These are phyloP conservation scores for Perizoma flavofasciatum DNA, from an alignment of 2,888 invertebrate genomes.

Conservation along the genomic window DNA sequence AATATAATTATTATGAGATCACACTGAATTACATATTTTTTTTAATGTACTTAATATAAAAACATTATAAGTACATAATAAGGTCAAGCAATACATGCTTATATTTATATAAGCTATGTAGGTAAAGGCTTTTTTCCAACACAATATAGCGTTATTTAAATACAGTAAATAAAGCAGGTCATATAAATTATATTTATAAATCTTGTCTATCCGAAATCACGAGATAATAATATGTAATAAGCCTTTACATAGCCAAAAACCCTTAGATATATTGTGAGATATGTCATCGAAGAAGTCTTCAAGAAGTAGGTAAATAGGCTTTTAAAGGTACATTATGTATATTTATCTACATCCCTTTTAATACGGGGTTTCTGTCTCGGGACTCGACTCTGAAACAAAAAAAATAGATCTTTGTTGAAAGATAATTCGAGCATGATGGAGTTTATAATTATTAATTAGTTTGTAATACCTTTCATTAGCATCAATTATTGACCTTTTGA, in stretches of 20 bases:
- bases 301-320: conserved; percentile 18
- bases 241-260: conserved; percentile 52
- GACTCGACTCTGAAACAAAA: conserved; percentile 63
- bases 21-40: neutral
- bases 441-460: conserved; percentile 17
- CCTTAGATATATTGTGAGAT: conserved; percentile 49
- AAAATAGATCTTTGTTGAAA: conserved; percentile 21
- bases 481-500: conserved; percentile 4
- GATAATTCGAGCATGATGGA: conserved; percentile 7
- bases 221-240: conserved; percentile 44
- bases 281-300: conserved; percentile 51
- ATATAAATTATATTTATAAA: neutral
- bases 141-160: neutral
- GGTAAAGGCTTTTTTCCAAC: neutral
- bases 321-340: neutral
- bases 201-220: conserved; percentile 11
- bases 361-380: conserved; percentile 55
- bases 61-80: too few relatives aligned
- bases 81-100: too few relatives aligned
- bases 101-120: too few relatives aligned
- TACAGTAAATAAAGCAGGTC: neutral
- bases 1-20: neutral
- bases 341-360: conserved; percentile 13
- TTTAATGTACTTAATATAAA: too few relatives aligned
- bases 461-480: conserved; percentile 12